These are phyloP conservation scores for Drosophila leontia DNA, from an alignment of 1,140 invertebrate species.

Conservation along the genomic window DNA sequence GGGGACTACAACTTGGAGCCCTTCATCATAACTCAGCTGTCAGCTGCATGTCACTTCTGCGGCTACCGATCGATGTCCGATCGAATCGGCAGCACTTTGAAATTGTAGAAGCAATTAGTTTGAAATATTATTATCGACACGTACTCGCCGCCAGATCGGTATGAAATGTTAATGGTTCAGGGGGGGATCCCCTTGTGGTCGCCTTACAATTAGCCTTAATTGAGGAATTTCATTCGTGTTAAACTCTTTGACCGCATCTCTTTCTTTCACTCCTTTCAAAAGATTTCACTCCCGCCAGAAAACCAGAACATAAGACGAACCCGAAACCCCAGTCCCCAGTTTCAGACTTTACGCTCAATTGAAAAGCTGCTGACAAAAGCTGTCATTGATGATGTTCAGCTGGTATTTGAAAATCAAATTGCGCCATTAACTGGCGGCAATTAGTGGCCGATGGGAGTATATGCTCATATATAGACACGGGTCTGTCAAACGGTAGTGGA, in stretches of 20 bases:
- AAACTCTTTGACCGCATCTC: conserved; percentile 81
- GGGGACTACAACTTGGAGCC: conserved; percentile 14
- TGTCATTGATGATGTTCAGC: conserved; percentile 71
- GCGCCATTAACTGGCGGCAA: conserved; percentile 76
- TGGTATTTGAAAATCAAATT: conserved; percentile 79
- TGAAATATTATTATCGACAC: conserved; percentile 83
- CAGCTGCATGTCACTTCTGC: conserved; percentile 84
- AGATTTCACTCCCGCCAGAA: conserved; percentile 54
- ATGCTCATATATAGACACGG: conserved; percentile 28
- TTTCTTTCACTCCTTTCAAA: conserved; percentile 26
- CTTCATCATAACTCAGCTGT: conserved; percentile 81
- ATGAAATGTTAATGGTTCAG: conserved; percentile 26
- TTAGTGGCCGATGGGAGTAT: conserved; percentile 49
- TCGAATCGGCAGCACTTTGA: conserved; percentile 61
- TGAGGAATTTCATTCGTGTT: conserved; percentile 78
- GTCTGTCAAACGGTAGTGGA: conserved; percentile 75
- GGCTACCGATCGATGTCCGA: conserved; percentile 73
- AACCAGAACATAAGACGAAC: conserved; percentile 30
- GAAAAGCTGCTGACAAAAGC: conserved; percentile 83
- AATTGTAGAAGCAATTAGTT: conserved; percentile 80
- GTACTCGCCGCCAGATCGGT: conserved; percentile 54
- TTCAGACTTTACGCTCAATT: conserved; percentile 51
- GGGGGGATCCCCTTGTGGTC: conserved; percentile 29
- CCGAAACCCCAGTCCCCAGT: background rate
- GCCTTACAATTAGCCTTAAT: conserved; percentile 79